These are phyloP conservation scores for Nowickia ferox DNA, from an alignment of 2,888 invertebrate species.

Conservation along the genomic window DNA sequence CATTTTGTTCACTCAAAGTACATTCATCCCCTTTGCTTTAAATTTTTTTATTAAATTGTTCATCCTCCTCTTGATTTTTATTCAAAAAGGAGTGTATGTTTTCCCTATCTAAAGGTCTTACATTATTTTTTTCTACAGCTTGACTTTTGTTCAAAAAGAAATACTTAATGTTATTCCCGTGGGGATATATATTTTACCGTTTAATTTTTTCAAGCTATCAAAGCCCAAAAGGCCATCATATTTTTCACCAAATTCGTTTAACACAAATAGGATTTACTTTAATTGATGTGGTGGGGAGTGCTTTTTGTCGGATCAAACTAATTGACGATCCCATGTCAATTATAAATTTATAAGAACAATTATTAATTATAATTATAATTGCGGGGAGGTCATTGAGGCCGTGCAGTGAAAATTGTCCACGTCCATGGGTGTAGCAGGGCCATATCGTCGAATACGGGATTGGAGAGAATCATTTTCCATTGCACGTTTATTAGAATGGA, in stretches of 20 bases:
- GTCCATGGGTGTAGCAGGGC: neutral
- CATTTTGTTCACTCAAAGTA: no score
- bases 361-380: neutral
- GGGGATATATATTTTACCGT: neutral
- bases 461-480: neutral
- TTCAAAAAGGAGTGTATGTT: neutral
- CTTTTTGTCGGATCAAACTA: neutral
- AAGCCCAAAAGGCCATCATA: neutral
- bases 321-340: constrained; percentile 12
- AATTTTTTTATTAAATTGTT: no score
- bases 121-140: neutral
- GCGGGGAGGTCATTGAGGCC: neutral
- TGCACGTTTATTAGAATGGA: neutral
- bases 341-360: neutral
- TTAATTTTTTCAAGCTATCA: neutral
- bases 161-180: neutral
- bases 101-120: constrained; percentile 5
- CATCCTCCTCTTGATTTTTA: neutral
- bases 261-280: neutral
- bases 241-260: neutral
- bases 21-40: no score
- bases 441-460: neutral
- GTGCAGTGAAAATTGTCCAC: neutral
- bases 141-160: neutral
- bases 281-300: neutral